Percentiles rank a stretch among this genome's conserved stretches.
These are phyloP conservation scores for Macrobrachium nipponense DNA, from an alignment of 1,140 invertebrate species.

Conservation along the genomic window DNA sequence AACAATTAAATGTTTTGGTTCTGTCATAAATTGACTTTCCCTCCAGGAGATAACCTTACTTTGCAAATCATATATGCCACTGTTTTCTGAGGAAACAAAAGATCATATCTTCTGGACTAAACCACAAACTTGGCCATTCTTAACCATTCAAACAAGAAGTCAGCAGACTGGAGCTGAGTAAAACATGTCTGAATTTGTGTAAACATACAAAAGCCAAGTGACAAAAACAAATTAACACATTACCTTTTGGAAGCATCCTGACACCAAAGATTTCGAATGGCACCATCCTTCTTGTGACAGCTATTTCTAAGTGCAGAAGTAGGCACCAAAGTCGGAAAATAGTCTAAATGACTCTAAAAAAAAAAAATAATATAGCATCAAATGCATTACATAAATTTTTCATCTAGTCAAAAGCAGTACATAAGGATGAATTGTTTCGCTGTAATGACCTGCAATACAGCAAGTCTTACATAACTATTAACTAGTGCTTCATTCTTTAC, in stretches of 20 bases:
- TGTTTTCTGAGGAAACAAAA: too few relatives aligned
- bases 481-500: too few relatives aligned
- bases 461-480: neutral
- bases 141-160: too few relatives aligned
- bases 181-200: neutral
- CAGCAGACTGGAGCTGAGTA: neutral
- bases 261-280: slow-evolving; percentile 78
- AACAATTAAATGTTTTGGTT: too few relatives aligned
- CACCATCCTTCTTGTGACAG: slow-evolving; percentile 67
- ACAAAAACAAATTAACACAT: neutral
- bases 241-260: slow-evolving; percentile 70
- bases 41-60: too few relatives aligned
- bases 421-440: too few relatives aligned
- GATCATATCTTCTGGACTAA: too few relatives aligned
- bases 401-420: too few relatives aligned
- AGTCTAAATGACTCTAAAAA: slow-evolving; percentile 76
- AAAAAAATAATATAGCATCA: neutral
- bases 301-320: slow-evolving; percentile 80
- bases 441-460: too few relatives aligned
- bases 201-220: neutral
- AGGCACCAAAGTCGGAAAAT: slow-evolving; percentile 86
- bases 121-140: too few relatives aligned
- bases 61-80: too few relatives aligned
- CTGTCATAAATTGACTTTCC: too few relatives aligned
- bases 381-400: neutral